Conservation (phyloP, 1,140 invertebrate species). For the Temnothorax curvispinosus region DNA sequence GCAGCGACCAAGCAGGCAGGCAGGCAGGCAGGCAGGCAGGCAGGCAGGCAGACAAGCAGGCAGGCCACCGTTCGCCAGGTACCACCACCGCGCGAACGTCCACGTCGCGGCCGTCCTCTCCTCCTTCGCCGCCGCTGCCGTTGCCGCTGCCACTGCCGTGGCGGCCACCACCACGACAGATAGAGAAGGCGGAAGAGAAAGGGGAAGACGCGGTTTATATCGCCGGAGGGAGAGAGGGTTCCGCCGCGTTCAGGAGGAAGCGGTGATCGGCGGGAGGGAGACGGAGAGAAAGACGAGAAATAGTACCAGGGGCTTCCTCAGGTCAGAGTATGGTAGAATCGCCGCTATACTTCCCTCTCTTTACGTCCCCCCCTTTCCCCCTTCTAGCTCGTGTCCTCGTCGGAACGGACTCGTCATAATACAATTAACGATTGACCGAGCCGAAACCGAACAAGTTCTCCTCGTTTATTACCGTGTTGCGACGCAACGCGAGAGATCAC, state of each 20-base stretch:
- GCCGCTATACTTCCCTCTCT: not conserved
- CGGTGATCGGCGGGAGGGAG: not conserved
- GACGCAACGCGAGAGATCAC: not conserved
- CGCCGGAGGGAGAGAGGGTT: not conserved
- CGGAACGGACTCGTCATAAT: slow-evolving; percentile 37
- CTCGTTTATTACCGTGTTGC: slow-evolving; percentile 4
- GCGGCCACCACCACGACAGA: slow-evolving; percentile 11
- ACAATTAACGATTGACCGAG: slow-evolving; percentile 44
- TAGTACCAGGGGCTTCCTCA: slow-evolving; percentile 37
- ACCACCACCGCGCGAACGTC: slow-evolving; percentile 68
- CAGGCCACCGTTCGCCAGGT: slow-evolving; percentile 70
- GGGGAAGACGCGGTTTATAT: slow-evolving; percentile 45
- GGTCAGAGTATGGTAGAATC: not conserved
- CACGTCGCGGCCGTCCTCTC: slow-evolving; percentile 62
- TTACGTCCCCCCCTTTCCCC: not conserved
- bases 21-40: slow-evolving; percentile 1
- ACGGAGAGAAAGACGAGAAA: not conserved
- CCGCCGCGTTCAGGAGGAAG: slow-evolving; percentile 16
- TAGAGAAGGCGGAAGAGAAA: slow-evolving; percentile 69
- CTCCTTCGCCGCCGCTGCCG: slow-evolving; percentile 48
- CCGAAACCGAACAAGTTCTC: slow-evolving; percentile 44
- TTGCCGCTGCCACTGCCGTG: not conserved
- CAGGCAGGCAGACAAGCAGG: not conserved
- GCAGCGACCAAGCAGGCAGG: slow-evolving; percentile 2
- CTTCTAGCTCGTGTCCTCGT: not conserved